Evolutionary conservation across 2,113 vertebrate genomes (phyloP).

Genomic region (Camelus dromedarius): DNA sequence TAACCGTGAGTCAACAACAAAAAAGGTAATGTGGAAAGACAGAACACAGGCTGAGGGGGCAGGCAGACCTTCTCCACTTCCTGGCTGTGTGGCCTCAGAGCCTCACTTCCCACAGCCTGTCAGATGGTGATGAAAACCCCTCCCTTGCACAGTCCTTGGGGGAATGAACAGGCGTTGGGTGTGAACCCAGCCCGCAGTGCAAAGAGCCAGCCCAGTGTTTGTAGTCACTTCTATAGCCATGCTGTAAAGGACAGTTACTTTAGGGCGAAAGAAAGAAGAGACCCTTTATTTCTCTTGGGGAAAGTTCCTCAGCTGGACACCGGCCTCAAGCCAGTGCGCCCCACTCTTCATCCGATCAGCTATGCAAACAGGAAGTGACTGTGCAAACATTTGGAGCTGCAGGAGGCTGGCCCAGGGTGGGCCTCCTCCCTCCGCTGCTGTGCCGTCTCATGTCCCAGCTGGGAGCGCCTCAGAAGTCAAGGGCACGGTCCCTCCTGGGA

Average conservation of each 20-base stretch:
- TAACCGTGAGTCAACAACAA: too few relatives aligned
- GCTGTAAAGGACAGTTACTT: background rate
- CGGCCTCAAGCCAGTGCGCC: background rate
- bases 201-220: fast-evolving
- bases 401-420: background rate
- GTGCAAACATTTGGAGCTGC: slow-evolving; percentile 56
- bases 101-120: background rate
- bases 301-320: background rate
- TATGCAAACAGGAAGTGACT: slow-evolving; percentile 76
- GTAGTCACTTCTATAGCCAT: too few relatives aligned
- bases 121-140: background rate
- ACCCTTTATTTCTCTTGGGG: slow-evolving; percentile 29
- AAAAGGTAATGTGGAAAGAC: background rate
- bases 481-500: background rate
- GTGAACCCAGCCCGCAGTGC: too few relatives aligned
- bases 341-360: slow-evolving; percentile 24
- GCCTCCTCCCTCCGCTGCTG: background rate
- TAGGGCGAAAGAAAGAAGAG: background rate
- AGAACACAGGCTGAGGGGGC: background rate
- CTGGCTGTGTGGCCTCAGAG: background rate
- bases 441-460: background rate
- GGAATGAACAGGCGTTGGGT: fast-evolving
- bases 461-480: background rate
- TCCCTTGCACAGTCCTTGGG: background rate
- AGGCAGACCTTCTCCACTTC: background rate